These are phyloP conservation scores for Ammodytes dubius DNA, from an alignment of 2,113 vertebrate genomes.

Conservation along the genomic window DNA sequence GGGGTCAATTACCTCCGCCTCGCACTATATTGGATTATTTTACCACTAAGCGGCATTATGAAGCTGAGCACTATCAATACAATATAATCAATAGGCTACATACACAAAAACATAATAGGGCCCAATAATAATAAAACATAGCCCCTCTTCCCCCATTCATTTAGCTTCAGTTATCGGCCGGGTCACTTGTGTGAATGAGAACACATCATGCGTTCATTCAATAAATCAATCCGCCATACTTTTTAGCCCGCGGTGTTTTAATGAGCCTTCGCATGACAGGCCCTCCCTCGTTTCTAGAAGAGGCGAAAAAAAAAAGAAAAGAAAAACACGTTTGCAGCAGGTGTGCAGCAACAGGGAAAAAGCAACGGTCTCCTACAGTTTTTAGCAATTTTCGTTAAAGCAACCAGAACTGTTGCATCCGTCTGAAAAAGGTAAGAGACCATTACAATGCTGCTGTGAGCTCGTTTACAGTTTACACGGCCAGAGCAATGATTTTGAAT, in stretches of 20 bases:
- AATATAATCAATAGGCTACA: constrained; percentile 68
- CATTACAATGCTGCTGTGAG: constrained; percentile 25
- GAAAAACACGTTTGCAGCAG: constrained; percentile 69
- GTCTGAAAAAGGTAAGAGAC: constrained; percentile 70
- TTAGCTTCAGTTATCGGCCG: no score
- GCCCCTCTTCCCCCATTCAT: neutral
- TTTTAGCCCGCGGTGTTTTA: constrained; percentile 75
- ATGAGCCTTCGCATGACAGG: constrained; percentile 71
- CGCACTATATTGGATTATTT: constrained; percentile 68
- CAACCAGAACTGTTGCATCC: constrained; percentile 65
- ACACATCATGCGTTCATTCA: constrained; percentile 45
- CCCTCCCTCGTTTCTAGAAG: constrained; percentile 60
- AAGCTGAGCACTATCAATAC: constrained; percentile 58
- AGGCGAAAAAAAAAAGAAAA: constrained; percentile 10
- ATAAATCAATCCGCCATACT: constrained; percentile 79
- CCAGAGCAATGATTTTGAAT: neutral
- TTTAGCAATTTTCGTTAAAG: constrained; percentile 55
- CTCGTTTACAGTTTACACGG: constrained; percentile 8
- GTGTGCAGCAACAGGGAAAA: constrained; percentile 75
- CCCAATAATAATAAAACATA: neutral
- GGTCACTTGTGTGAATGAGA: no score
- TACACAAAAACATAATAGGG: neutral
- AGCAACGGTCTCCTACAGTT: constrained; percentile 46
- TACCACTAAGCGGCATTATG: constrained; percentile 63
- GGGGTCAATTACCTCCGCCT: constrained; percentile 70